These are phyloP conservation scores for Coregonus ussuriensis DNA, from an alignment of 2,797 vertebrate species.

Conservation along the genomic window DNA sequence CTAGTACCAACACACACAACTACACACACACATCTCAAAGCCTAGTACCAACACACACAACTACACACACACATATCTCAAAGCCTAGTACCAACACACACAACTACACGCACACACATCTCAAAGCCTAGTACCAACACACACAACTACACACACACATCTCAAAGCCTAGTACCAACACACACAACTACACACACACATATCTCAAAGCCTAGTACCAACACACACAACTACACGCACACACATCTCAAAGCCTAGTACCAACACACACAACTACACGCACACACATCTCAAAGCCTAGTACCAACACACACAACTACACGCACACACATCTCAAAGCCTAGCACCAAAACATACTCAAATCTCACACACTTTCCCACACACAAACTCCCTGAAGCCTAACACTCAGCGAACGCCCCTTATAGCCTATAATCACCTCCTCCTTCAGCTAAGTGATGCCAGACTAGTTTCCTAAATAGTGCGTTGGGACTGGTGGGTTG, in stretches of 20 bases:
- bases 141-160: too few relatives aligned
- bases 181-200: neutral
- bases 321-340: neutral
- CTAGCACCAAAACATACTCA: neutral
- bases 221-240: neutral
- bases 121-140: too few relatives aligned
- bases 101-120: too few relatives aligned
- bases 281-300: neutral
- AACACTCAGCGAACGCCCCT: neutral
- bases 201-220: conserved; percentile 3
- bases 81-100: too few relatives aligned
- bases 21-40: too few relatives aligned
- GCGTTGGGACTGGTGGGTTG: neutral
- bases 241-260: neutral
- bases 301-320: neutral
- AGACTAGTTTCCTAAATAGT: neutral
- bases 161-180: neutral
- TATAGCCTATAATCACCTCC: neutral
- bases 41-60: too few relatives aligned
- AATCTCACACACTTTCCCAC: neutral
- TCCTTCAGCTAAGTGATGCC: neutral
- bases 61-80: too few relatives aligned
- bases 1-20: too few relatives aligned
- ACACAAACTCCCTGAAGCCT: neutral
- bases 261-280: neutral